phyloP scores from a whole-genome alignment of 2,797 vertebrate species.

The Tadarida brasiliensis region DNA sequence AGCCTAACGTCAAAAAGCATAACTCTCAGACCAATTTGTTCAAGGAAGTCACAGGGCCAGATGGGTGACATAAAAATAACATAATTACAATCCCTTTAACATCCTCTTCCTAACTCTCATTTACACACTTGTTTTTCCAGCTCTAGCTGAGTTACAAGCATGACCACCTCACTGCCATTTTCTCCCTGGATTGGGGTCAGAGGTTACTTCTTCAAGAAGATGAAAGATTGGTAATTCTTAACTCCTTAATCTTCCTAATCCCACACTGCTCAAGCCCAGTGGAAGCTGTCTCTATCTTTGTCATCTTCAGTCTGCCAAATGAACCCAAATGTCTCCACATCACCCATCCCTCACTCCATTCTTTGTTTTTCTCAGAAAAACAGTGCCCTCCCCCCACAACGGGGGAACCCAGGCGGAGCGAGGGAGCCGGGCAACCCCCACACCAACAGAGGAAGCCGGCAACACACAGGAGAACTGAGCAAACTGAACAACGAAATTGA shows the following conservation, averaged over 20 bases:
- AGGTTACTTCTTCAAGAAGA: slow-evolving; percentile 4
- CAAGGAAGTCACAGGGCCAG: not conserved
- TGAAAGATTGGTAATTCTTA: not conserved
- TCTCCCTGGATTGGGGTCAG: not conserved
- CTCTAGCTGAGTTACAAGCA: not conserved
- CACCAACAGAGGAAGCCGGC: no score
- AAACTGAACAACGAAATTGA: no score
- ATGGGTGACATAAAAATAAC: not conserved
- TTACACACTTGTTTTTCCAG: slow-evolving; percentile 4
- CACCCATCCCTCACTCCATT: not conserved
- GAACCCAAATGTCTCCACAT: not conserved
- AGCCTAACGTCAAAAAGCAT: not conserved
- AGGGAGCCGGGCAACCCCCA: no score
- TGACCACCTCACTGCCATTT: not conserved
- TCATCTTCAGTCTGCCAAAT: not conserved
- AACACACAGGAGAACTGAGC: no score
- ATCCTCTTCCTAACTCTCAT: not conserved
- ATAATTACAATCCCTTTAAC: not conserved
- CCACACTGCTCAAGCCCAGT: not conserved
- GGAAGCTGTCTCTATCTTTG: not conserved
- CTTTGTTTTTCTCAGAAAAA: not conserved
- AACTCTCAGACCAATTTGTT: not conserved
- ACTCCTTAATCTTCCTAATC: not conserved
- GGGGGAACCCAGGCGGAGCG: no score
- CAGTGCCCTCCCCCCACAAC: no score